Evolutionary conservation across 53 echinoderm and acorn worm species (phyloP), one percentile per base, ranked within the genome.

Genomic region (Antedon mediterranea): DNA sequence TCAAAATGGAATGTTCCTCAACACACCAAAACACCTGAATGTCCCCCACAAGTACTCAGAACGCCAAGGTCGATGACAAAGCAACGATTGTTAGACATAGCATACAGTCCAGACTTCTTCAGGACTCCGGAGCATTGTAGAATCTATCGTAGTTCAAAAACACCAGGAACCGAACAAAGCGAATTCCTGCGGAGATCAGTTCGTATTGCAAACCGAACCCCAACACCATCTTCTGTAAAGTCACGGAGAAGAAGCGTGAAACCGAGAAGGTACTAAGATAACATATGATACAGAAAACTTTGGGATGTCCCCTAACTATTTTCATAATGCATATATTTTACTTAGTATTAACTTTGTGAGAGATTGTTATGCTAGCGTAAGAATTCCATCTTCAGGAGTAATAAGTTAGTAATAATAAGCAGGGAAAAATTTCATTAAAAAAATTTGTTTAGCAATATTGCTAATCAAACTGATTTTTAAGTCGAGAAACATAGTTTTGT

Each of bases 221-320:
- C 81, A 28, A 91, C 91, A 29, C 88, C 91, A 0, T 31, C 77
- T 32, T 57, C 57, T 18, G 1, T 11, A 13, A 57, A 57, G 11
- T 57, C 57, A 15, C 57, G 23, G 9, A 57, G 23, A 26, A 57
- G 14, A 6, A 8, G 57, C 0, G 71, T 75, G 29, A 86, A 82
- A 57, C 86, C 86, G 34, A 86, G 77, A 43, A 86, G 86, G 86
- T 86, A 41, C n/a, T n/a, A n/a, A n/a, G n/a, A n/a, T n/a, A n/a
- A n/a, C n/a, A n/a, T n/a, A n/a, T n/a, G n/a, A n/a, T n/a, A n/a
- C n/a, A n/a, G n/a, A n/a, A n/a, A n/a, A n/a, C n/a, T n/a, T n/a
- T n/a, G n/a, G n/a, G n/a, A n/a, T n/a, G n/a, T n/a, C n/a, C n/a
- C n/a, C n/a, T n/a, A n/a, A n/a, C n/a, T n/a, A n/a, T n/a, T n/a